Evolutionary conservation across 2,113 vertebrate species (phyloP).

Genomic region (Channa argus): DNA sequence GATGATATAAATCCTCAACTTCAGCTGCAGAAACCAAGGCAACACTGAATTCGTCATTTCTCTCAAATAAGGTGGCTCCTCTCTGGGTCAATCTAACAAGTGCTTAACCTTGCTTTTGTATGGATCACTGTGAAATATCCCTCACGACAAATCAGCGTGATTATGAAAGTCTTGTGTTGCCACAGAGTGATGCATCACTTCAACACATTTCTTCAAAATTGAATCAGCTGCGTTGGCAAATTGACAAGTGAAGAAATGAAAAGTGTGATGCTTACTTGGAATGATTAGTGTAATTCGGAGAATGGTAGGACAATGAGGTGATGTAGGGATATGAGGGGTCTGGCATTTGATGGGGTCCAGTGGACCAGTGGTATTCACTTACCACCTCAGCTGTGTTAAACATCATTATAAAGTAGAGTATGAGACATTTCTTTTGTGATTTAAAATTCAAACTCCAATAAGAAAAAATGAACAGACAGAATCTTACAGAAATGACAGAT

Average conservation of each 20-base stretch:
- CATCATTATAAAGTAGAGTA: too few species aligned
- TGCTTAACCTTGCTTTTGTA: conserved; percentile 8
- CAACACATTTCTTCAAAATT: neutral
- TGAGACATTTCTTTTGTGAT: too few species aligned
- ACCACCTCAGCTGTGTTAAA: too few species aligned
- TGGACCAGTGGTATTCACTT: too few species aligned
- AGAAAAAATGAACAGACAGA: too few species aligned
- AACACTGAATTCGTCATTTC: neutral
- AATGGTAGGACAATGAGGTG: neutral
- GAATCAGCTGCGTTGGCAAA: neutral
- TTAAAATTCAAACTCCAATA: too few species aligned
- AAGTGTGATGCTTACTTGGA: neutral
- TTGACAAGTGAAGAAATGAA: neutral
- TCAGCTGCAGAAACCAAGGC: conserved; percentile 2
- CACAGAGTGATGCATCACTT: neutral
- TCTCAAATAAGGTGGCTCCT: conserved; percentile 22
- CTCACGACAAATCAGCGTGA: conserved; percentile 3
- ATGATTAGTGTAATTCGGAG: conserved; percentile 17
- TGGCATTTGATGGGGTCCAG: neutral
- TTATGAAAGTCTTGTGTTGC: neutral
- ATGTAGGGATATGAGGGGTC: neutral
- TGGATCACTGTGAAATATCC: neutral
- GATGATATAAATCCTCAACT: conserved; percentile 23
- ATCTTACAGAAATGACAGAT: too few species aligned
- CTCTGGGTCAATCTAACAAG: conserved; percentile 6